Base-by-base conservation (phyloP, 2,797 vertebrate species). In the Coluber constrictor region DNA sequence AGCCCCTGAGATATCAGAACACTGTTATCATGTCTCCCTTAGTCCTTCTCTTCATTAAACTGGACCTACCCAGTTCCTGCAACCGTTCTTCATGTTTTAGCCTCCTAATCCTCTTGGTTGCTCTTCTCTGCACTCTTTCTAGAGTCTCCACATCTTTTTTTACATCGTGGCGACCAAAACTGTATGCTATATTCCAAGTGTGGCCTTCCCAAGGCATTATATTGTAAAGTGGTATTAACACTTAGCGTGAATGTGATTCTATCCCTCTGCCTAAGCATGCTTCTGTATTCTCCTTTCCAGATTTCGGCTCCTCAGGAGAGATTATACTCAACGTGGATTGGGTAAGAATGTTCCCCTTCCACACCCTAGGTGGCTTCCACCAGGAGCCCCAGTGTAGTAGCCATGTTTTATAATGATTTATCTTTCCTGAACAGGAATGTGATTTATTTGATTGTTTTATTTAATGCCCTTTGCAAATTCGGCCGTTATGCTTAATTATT, bases 251-350 rank as follows among this genome's bases (percentile, higher is more conserved):
- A 12, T 4, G 29, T 63, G 61, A 29, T 63, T 63, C 11, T 27
- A 4, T 66, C 61, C 11, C 61, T 66, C 61, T 66, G 18, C 23
- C 20, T 37, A 3, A 10, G 86, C 13, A 8, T 20, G 25, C 11
- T 4, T 60, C 57, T 56, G 56, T 89, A n/a, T 54, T 90, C 94
- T 27, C 25, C 16, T 92, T 88, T 93, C 47, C 93, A 99, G 98
- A 99, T 99, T 91, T 99, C 98, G 0, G 98, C 98, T 25, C 98
- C 98, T 61, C 98, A 99, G 93, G 98, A 99, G 96, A 97, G 98
- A 95, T 97, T 99, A 18, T 99, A 99, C 94, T 99, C 98, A 92
- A 99, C 98, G 0, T 99, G 98, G 98, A 99, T 99, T 0, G 98
- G 98, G 98, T 99, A 97, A 98, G 97, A 47, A 37, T 7, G 83